Evolutionary conservation across 1,140 invertebrate genomes (phyloP).

Genomic region (Ylistrum balloti): DNA sequence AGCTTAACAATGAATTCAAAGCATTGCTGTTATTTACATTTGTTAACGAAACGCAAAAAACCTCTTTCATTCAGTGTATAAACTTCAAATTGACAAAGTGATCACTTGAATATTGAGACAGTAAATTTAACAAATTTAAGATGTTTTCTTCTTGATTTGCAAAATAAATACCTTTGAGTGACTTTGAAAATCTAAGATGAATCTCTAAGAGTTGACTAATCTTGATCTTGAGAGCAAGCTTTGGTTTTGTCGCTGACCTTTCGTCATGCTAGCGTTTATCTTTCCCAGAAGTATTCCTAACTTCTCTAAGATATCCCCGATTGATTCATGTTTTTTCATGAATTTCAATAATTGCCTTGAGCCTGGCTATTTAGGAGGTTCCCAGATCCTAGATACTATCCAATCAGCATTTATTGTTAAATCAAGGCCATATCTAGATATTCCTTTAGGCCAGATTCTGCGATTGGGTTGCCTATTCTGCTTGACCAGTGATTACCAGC

Average conservation of each 20-base stretch:
- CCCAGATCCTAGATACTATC: background rate
- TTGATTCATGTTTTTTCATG: constrained; percentile 30
- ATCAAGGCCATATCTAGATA: background rate
- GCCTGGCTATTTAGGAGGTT: background rate
- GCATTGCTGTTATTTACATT: background rate
- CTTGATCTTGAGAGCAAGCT: background rate
- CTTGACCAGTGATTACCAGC: background rate
- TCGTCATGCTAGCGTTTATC: background rate
- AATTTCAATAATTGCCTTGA: constrained; percentile 9
- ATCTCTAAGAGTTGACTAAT: background rate
- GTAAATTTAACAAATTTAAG: background rate
- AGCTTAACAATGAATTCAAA: background rate
- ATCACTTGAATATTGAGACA: background rate
- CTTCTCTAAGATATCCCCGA: background rate
- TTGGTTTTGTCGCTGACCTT: background rate
- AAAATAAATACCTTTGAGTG: background rate
- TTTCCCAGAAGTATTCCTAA: constrained; percentile 23
- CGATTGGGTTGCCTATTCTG: background rate
- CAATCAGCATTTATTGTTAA: background rate
- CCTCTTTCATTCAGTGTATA: too few species aligned
- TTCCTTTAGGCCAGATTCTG: background rate
- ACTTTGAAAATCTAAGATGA: background rate
- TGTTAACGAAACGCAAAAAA: too few species aligned
- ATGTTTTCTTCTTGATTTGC: background rate
- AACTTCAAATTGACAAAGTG: too few species aligned